Conservation (phyloP, 2,113 vertebrate genomes). For the Indicator indicator region DNA sequence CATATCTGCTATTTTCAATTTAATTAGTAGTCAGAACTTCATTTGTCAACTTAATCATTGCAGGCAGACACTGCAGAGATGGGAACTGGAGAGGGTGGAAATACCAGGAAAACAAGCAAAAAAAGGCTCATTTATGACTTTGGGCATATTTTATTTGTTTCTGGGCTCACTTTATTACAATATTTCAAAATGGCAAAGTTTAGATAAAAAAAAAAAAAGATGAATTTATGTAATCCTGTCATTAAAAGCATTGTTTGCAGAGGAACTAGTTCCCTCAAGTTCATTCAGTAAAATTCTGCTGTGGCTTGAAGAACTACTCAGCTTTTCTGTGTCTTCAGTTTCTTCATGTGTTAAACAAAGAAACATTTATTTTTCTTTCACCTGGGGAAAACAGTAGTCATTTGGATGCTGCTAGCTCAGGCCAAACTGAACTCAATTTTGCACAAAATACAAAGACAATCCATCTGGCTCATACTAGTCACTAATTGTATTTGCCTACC, state of each 20-base stretch:
- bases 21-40: constrained; percentile 68
- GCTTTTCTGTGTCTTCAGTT: not conserved
- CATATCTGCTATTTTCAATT: constrained; percentile 60
- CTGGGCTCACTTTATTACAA: constrained; percentile 14
- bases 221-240: not conserved
- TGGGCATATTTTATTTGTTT: constrained; percentile 26
- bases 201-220: not conserved
- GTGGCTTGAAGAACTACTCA: not conserved
- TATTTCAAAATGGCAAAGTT: constrained; percentile 22
- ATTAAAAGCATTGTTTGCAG: not conserved
- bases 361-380: constrained; percentile 5
- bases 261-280: not conserved
- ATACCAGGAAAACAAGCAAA: constrained; percentile 8
- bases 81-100: not conserved
- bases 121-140: not conserved
- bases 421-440: not conserved
- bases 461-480: not conserved
- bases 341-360: not conserved
- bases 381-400: not conserved
- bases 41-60: constrained; percentile 70
- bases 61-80: constrained; percentile 36
- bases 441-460: not conserved
- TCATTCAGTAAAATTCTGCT: not conserved
- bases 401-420: not conserved
- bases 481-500: not conserved